These are phyloP conservation scores for Blomia tropicalis DNA, from an alignment of 2,888 invertebrate genomes.

Conservation along the genomic window DNA sequence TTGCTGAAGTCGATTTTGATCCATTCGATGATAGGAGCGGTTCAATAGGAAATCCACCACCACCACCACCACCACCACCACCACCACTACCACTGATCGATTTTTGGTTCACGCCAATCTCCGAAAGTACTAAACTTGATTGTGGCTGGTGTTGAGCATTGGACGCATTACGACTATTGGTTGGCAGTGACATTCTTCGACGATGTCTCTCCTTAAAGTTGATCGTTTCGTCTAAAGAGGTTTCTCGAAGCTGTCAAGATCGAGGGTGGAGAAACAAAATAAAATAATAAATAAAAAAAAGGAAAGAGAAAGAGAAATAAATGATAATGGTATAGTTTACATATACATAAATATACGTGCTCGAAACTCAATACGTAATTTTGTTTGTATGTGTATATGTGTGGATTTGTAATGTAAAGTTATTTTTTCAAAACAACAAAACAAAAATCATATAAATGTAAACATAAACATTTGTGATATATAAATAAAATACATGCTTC, in stretches of 20 bases:
- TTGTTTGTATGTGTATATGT: no score
- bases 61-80: not conserved
- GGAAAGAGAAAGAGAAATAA: not conserved
- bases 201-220: slow-evolving; percentile 29
- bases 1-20: not conserved
- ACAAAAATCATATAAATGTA: not conserved
- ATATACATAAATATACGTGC: no score
- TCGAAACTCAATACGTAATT: no score
- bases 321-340: not conserved
- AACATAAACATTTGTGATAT: not conserved
- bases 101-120: not conserved
- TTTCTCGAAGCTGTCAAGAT: not conserved
- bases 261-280: not conserved
- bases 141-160: not conserved
- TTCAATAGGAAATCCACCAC: not conserved
- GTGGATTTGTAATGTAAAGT: not conserved
- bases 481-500: no score
- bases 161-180: not conserved
- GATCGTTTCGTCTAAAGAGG: not conserved
- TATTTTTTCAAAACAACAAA: not conserved
- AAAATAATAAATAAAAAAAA: not conserved
- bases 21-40: not conserved
- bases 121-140: not conserved
- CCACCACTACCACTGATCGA: not conserved
- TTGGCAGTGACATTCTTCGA: slow-evolving; percentile 31